Evolutionary conservation across 2,113 vertebrate species (phyloP), one percentile per base, ranked within the genome.

Genomic region (Oophaga pumilio): DNA sequence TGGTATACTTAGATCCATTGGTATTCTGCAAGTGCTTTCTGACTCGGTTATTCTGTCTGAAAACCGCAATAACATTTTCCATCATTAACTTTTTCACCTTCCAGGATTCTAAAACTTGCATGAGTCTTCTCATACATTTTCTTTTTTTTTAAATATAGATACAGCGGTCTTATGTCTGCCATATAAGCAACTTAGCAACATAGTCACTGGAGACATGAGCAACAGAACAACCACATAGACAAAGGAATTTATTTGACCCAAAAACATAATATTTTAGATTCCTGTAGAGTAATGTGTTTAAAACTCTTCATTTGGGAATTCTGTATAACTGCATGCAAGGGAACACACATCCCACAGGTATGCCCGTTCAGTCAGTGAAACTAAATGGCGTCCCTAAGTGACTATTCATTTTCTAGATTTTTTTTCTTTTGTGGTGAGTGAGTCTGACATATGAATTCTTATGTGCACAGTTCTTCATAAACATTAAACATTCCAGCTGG

Each of bases 11-110:
- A 62, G 57, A 62, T 20, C 57, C 56, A 80, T 83, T 83, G 81
- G 62, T 83, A 83, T 83, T 68, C 81, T 53, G 17, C 13, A 17
- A 53, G 49, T 69, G 49, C 81, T 52, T 53, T 69, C 81, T 53
- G 81, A 24, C 64, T 69, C 62, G 50, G 62, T 83, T 83, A 83
- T 53, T 52, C 80, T 83, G 81, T 69, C 60, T 69, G 64, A 68
- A 83, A 83, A 68, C 81, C 66, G 15, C 80, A 83, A 83, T 69
- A 83, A 83, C 81, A 69, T 83, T 83, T 83, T 69, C 62, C 62
- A 68, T 69, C 81, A 83, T 83, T 83, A 83, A 83, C 81, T 83
- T 83, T 52, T 83, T 83, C 81, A 83, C 81, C 81, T 66, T 69
- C 62, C 81, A 69, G 81, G 62, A 69, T 83, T 83, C 81, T 83